A percentile compares a stretch with the other conserved stretches of the same genome.
Evolutionary conservation across 2,888 invertebrate species (phyloP).

Genomic region (Noctuana brunneofusca): DNA sequence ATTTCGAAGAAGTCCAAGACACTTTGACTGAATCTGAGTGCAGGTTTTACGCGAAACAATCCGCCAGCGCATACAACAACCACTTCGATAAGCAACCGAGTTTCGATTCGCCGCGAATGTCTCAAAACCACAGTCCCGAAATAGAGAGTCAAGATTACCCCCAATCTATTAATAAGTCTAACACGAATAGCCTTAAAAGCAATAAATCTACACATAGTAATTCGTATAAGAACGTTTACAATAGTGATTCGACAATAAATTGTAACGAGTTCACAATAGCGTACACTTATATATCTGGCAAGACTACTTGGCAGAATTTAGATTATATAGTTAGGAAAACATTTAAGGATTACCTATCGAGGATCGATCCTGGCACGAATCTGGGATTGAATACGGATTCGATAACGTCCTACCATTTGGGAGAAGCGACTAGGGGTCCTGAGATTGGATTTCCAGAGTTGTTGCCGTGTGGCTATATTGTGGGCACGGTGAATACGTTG

Average conservation of each 20-base stretch:
- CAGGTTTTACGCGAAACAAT: conserved; percentile 82
- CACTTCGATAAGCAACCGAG: conserved; percentile 77
- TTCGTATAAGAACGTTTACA: conserved; percentile 78
- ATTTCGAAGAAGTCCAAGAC: conserved; percentile 86
- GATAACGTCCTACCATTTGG: conserved; percentile 96
- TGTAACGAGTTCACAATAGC: conserved; percentile 92
- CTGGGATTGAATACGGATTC: conserved; percentile 93
- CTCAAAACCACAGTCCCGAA: conserved; percentile 75
- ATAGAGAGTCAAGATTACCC: conserved; percentile 72
- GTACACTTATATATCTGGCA: conserved; percentile 93
- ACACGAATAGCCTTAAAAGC: conserved; percentile 80
- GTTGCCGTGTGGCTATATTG: conserved; percentile 95
- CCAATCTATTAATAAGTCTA: conserved; percentile 72
- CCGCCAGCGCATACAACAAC: conserved; percentile 68
- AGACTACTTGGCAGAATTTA: conserved; percentile 97
- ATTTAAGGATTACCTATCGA: conserved; percentile 96
- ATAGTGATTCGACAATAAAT: conserved; percentile 80
- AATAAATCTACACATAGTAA: conserved; percentile 81
- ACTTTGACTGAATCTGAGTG: conserved; percentile 85
- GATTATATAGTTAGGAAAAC: conserved; percentile 95
- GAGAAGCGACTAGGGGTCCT: conserved; percentile 92
- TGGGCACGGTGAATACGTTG: conserved; percentile 92
- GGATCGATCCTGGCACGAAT: conserved; percentile 96
- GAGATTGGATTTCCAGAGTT: conserved; percentile 93
- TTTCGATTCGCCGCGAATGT: conserved; percentile 74